phyloP scores from a whole-genome alignment of 2,113 vertebrate genomes.

The Xenopus tropicalis region UCB_Xtro_10.0 CM004448.2:37510501-37511000 shows the following conservation, averaged over 20 bases:
- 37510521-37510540: too few relatives aligned
- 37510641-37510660: neutral
- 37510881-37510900: constrained; percentile 31
- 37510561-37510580: too few relatives aligned
- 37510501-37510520: too few relatives aligned
- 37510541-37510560: too few relatives aligned
- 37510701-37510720: neutral
- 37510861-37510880: constrained; percentile 10
- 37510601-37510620: neutral
- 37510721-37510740: neutral
- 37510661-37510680: neutral
- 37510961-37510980: constrained; percentile 23
- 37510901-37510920: neutral
- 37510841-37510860: constrained; percentile 29
- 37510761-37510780: neutral
- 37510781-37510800: neutral
- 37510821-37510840: constrained; percentile 11
- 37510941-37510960: constrained; percentile 1
- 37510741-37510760: constrained; percentile 2
- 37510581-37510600: too few relatives aligned
- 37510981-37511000: constrained; percentile 17
- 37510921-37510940: constrained; percentile 5
- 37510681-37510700: neutral
- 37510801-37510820: constrained; percentile 17
- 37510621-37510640: too few relatives aligned